Evolutionary conservation across 1,140 invertebrate genomes (phyloP), one percentile per base, ranked within the genome.

Genomic region (Maniola jurtina): DNA sequence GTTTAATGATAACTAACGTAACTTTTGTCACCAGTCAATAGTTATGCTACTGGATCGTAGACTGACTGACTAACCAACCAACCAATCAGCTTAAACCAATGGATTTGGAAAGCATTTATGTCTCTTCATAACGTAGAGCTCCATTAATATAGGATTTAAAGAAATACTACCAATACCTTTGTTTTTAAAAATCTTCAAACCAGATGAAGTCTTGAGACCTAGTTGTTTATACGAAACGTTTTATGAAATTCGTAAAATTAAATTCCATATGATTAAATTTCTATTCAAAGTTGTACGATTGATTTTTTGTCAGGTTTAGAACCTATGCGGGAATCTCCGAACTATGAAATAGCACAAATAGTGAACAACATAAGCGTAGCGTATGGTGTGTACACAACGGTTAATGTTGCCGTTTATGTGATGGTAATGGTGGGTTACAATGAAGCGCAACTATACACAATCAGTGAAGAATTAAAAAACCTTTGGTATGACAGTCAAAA

Each of bases 391-490:
- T 76, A 64, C 42, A 40, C 52, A 0, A 54, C 68, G 11, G 61
- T 72, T n/a, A 75, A 67, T 54, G 59, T 77, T 11, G 65, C 69
- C 25, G 68, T 60, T 0, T 72, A 78, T 13, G 34, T 75, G 6
- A 68, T 80, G n/a, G 48, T 81, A 11, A 59, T 76, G 13, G 58
- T 66, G 9, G 81, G 81, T 2, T 81, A 83, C 40, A 70, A 61
- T 15, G 79, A 83, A 70, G 67, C 79, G 6, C 79, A 79, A 58
- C 73, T 81, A 68, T 38, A 73, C 3, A 64, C 79, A 2, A 60
- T 79, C 0, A 73, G 72, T 40, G 64, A 72, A 48, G 82, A 84
- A 68, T 13, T 84, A 4, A 34, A 11, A 5, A 62, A 71, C n/a
- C 8, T 84, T 33, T 84, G 77, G 77, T 45, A 71, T 13, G 77